A percentile compares a stretch with the other conserved stretches of the same genome.
These are phyloP conservation scores for Carpatolechia fugitivella DNA, from an alignment of 2,888 invertebrate species.

Conservation along the genomic window DNA sequence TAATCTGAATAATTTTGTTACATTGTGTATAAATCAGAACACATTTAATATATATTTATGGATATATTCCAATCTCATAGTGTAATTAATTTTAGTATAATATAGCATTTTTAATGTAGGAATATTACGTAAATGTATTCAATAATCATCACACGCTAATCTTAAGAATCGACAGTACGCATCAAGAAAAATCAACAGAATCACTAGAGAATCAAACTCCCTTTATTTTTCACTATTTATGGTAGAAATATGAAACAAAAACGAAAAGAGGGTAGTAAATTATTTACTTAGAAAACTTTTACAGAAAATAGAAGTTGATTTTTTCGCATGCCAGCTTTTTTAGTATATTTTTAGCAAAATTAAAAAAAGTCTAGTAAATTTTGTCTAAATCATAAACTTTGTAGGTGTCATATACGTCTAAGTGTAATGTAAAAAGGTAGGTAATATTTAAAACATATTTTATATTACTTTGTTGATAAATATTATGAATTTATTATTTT, in stretches of 20 bases:
- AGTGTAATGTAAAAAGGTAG: conserved; percentile 2
- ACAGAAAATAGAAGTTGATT: too few species aligned
- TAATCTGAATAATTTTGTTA: too few species aligned
- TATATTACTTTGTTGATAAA: conserved; percentile 2
- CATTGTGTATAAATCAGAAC: neutral
- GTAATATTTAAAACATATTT: neutral
- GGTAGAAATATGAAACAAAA: neutral
- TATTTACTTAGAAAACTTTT: too few species aligned
- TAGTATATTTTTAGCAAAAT: neutral
- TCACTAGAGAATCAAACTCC: too few species aligned
- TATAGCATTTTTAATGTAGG: neutral
- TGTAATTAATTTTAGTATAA: neutral
- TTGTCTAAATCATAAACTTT: conserved; percentile 1
- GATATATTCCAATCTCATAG: neutral
- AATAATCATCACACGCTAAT: too few species aligned
- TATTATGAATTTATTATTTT: conserved; percentile 11
- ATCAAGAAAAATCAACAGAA: too few species aligned
- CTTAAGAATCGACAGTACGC: too few species aligned
- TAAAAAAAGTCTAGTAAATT: neutral
- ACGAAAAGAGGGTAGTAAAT: too few species aligned
- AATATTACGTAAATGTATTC: too few species aligned
- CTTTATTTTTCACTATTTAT: neutral
- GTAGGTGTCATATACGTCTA: conserved; percentile 9
- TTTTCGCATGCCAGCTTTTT: neutral
- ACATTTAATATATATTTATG: neutral